Conservation (phyloP, 2,888 invertebrate genomes). For the Pedicia rivosa region DNA sequence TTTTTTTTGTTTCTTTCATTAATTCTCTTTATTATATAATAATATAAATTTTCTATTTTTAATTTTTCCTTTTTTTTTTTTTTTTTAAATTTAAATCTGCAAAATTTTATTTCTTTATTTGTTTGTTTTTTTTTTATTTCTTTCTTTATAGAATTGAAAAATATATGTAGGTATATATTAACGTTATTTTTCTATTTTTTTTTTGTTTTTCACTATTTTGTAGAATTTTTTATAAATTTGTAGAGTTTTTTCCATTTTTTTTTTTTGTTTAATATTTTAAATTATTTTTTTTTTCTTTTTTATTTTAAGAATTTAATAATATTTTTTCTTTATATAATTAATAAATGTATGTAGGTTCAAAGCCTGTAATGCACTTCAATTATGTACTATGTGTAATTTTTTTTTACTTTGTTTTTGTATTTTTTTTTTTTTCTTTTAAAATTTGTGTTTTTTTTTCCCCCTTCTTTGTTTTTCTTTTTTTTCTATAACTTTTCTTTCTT, state of each 20-base stretch:
- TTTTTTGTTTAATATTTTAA: conserved; percentile 15
- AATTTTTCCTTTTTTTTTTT: too few species aligned
- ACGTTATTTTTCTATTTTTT: conserved; percentile 3
- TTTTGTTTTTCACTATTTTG: conserved; percentile 8
- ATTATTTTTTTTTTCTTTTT: conserved; percentile 18
- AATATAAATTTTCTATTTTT: conserved; percentile 1
- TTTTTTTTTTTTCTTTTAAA: conserved; percentile 1
- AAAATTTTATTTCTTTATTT: background rate
- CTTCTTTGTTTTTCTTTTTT: conserved; percentile 5
- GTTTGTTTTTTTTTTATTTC: too few species aligned
- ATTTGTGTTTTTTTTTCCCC: background rate
- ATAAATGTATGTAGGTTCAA: conserved; percentile 21
- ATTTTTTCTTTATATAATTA: conserved; percentile 11
- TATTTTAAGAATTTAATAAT: background rate
- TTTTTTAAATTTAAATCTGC: background rate
- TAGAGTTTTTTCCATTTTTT: conserved; percentile 4
- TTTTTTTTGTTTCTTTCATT: too few species aligned
- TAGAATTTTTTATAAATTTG: conserved; percentile 3
- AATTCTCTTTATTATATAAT: background rate
- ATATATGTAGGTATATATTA: conserved; percentile 4
- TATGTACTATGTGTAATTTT: conserved; percentile 20
- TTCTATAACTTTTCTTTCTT: conserved; percentile 6
- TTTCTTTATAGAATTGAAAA: too few species aligned
- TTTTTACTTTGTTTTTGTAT: conserved; percentile 2
- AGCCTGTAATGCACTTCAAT: conserved; percentile 28